Evolutionary conservation across 2,113 vertebrate species (phyloP).

Genomic region (Nesospiza acunhae): DNA sequence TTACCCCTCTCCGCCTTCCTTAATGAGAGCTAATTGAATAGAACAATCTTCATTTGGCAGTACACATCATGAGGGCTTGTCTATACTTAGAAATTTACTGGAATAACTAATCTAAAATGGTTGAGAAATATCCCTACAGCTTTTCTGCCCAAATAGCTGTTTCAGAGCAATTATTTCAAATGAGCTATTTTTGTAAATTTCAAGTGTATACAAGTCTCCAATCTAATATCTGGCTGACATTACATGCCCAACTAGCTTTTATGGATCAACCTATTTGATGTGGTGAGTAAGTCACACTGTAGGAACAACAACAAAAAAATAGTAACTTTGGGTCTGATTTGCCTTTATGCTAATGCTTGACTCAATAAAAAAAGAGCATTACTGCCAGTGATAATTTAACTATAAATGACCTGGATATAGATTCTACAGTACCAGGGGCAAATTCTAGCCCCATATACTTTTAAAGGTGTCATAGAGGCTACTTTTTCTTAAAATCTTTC

Average conservation of each 20-base stretch:
- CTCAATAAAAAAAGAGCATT: not conserved
- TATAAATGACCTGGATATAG: not conserved
- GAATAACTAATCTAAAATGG: slow-evolving; percentile 46
- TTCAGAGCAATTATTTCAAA: slow-evolving; percentile 60
- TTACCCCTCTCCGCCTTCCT: slow-evolving; percentile 1
- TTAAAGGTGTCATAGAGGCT: not conserved
- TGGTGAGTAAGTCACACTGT: not conserved
- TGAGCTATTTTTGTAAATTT: slow-evolving; percentile 63
- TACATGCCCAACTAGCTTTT: slow-evolving; percentile 12
- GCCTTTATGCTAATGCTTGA: not conserved
- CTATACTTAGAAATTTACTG: slow-evolving; percentile 59
- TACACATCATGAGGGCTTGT: not conserved
- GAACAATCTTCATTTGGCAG: slow-evolving; percentile 26
- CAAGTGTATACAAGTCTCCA: slow-evolving; percentile 56
- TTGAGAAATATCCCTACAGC: slow-evolving; percentile 63
- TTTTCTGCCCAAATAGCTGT: slow-evolving; percentile 48
- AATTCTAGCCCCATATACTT: not conserved
- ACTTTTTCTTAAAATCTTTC: not conserved
- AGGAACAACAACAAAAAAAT: not conserved
- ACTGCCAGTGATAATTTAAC: not conserved
- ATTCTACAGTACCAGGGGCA: not conserved
- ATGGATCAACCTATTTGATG: slow-evolving; percentile 12
- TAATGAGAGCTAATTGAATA: slow-evolving; percentile 56
- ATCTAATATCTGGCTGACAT: slow-evolving; percentile 27
- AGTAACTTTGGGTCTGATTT: not conserved